Conservation (phyloP, 2,888 invertebrate genomes). For the Hofmannophila pseudospretella region DNA sequence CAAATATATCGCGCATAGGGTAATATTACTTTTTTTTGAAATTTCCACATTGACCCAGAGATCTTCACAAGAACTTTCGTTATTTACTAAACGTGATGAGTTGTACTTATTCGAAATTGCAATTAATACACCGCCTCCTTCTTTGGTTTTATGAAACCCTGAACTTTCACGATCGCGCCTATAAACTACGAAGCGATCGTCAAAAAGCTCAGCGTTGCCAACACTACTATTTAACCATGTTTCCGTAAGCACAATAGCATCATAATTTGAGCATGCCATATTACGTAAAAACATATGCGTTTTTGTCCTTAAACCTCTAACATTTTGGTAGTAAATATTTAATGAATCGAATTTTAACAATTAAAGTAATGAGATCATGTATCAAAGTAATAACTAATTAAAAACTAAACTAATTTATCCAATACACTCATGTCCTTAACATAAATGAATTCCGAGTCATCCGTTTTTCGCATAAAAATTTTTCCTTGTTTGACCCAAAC, state of each 20-base stretch:
- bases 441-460: constrained; percentile 2
- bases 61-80: not conserved
- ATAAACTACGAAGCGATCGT: not conserved
- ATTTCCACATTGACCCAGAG: not conserved
- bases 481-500: constrained; percentile 7
- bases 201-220: not conserved
- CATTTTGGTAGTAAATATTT: not conserved
- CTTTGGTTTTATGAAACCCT: not conserved
- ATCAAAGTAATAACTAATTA: not conserved
- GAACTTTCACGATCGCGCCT: not conserved
- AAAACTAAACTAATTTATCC: not conserved
- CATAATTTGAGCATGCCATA: not conserved
- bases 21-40: not conserved
- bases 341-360: not conserved
- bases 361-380: not conserved
- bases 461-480: constrained; percentile 8
- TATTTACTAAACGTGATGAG: not conserved
- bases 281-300: not conserved
- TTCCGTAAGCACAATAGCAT: not conserved
- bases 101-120: not conserved
- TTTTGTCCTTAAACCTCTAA: not conserved
- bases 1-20: not conserved
- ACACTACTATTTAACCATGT: not conserved
- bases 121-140: not conserved
- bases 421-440: constrained; percentile 1